Conservation (phyloP, 2,888 invertebrate species). For the Drosophila tanythrix region DNA sequence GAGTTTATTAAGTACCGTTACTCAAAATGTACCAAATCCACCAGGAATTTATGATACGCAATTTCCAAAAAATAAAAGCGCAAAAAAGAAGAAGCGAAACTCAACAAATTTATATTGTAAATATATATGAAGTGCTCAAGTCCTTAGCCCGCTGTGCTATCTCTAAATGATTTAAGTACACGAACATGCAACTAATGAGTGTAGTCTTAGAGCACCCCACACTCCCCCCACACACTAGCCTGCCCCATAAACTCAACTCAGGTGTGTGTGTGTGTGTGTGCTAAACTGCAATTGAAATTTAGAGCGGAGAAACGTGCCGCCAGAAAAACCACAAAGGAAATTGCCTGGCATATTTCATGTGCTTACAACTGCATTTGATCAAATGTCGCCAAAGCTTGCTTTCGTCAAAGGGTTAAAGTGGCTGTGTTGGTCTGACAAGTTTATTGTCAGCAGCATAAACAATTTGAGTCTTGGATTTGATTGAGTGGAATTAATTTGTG, state of each 20-base stretch:
- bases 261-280: slow-evolving; percentile 3
- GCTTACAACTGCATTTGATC: background rate
- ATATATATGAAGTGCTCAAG: slow-evolving; percentile 39
- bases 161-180: slow-evolving; percentile 71
- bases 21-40: slow-evolving; percentile 72
- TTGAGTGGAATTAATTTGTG: slow-evolving; percentile 7
- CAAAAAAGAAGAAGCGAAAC: slow-evolving; percentile 19
- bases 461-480: slow-evolving; percentile 3
- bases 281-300: slow-evolving; percentile 68
- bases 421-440: background rate
- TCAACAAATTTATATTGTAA: slow-evolving; percentile 68
- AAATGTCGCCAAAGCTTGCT: background rate
- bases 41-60: slow-evolving; percentile 70
- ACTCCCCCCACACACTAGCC: slow-evolving; percentile 2
- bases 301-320: slow-evolving; percentile 59
- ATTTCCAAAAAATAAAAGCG: slow-evolving; percentile 44
- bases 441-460: background rate
- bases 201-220: slow-evolving; percentile 8
- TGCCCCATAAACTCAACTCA: slow-evolving; percentile 36
- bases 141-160: slow-evolving; percentile 40
- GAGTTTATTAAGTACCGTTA: slow-evolving; percentile 80
- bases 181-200: slow-evolving; percentile 75
- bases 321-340: slow-evolving; percentile 9
- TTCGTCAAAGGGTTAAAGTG: background rate
- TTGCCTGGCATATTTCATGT: background rate